These are phyloP conservation scores for Actinia tenebrosa DNA, from an alignment of 64 coral and sea anemone genomes.

Conservation along the genomic window DNA sequence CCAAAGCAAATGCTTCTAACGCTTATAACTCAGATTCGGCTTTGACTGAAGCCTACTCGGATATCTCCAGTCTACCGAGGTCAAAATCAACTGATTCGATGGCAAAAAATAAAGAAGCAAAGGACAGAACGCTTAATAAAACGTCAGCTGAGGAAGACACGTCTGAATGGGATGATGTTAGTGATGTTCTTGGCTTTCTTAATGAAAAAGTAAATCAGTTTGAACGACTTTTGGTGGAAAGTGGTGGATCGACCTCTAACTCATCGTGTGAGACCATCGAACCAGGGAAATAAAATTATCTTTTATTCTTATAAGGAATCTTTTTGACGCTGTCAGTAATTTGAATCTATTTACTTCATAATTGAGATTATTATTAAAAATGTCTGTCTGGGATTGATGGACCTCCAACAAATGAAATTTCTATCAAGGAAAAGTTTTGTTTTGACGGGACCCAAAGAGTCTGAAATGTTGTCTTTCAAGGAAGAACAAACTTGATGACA, in stretches of 20 bases:
- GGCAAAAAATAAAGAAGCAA: slow-evolving; percentile 34
- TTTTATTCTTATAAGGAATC: not conserved
- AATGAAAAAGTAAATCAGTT: slow-evolving; percentile 96
- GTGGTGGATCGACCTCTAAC: slow-evolving; percentile 54
- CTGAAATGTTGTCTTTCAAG: not conserved
- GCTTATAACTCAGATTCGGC: slow-evolving; percentile 27
- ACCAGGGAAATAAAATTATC: slow-evolving; percentile 18
- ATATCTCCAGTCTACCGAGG: slow-evolving; percentile 1
- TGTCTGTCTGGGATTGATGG: not conserved
- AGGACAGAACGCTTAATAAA: not conserved
- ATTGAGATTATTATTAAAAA: not conserved
- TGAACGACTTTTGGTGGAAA: slow-evolving; percentile 81
- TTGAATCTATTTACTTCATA: slow-evolving; percentile 1
- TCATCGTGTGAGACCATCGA: slow-evolving; percentile 47
- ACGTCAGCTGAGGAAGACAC: slow-evolving; percentile 45
- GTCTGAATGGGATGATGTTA: slow-evolving; percentile 87
- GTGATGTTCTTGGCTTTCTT: slow-evolving; percentile 82
- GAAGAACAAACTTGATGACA: not conserved
- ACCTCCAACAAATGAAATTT: too few relatives aligned
- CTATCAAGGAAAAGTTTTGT: not conserved
- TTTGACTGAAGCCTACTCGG: not conserved
- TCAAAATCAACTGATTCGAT: slow-evolving; percentile 18
- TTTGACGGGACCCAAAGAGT: not conserved
- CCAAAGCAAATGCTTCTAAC: slow-evolving; percentile 14
- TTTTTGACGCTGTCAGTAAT: not conserved